Base-by-base conservation (phyloP, 2,888 invertebrate genomes). In the Xiphydria camelus region DNA sequence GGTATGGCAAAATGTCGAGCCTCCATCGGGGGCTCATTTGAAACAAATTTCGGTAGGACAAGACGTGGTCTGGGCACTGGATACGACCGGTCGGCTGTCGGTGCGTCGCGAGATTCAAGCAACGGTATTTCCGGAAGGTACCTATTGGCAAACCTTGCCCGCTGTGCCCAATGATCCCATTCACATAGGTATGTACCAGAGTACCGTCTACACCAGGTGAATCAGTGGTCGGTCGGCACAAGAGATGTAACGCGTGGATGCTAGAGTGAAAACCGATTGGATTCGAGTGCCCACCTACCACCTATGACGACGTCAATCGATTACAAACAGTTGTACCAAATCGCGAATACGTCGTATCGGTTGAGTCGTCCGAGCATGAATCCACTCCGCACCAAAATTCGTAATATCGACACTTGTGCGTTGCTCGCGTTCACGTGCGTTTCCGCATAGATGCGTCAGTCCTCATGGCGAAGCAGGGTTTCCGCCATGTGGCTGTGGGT, bases 1-100 rank as follows among this genome's bases (percentile, higher is more conserved):
- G 7, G 82, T 83, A 44, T 94, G 94, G 94, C 85, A 88, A 64
- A 81, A 86, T 49, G 86, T 94, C 43, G 92, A 93, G 69, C 83
- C 85, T 1, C 82, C 87, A 0, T 77, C 80, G 22, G 80, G 81
- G 7, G 80, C 81, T 7, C 83, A 85, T 41, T 81, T 91, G 34
- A 89, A 88, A 68, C 83, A 86, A 61, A 82, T 94, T 19, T 87
- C 90, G 0, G 84, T 87, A 10, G 90, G 89, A 2, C 76, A 79
- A 18, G 78, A 81, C 17, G 83, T 87, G 1, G 87, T 94, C 4
- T 94, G 94, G 92, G 90, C 87, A 0, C 73, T 94, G 19, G 89
- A 93, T 58, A 81, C 82, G 15, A 82, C 82, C 53, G 88, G 89
- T 20, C 80, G 82, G 44, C 73, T 94, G 42, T 88, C 87, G 59